Evolutionary conservation across 2,113 vertebrate genomes (phyloP).

Genomic region (Mellivora capensis): DNA sequence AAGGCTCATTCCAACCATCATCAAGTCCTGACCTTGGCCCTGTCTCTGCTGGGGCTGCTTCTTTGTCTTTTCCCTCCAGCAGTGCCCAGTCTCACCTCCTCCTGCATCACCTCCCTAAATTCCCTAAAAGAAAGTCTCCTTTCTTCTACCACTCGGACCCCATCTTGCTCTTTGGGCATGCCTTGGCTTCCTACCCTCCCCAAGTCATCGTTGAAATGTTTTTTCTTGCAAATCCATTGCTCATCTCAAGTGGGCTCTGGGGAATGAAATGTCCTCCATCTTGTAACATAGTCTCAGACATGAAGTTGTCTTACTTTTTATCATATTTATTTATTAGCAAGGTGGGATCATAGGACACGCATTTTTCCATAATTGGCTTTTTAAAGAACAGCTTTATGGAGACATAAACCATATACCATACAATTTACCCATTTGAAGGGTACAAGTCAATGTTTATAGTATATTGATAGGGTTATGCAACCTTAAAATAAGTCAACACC

Average conservation of each 20-base stretch:
- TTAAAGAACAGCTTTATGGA: neutral
- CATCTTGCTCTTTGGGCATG: neutral
- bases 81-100: neutral
- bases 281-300: neutral
- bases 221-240: neutral
- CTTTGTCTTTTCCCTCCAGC: too few relatives aligned
- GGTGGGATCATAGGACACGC: neutral
- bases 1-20: too few relatives aligned
- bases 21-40: neutral
- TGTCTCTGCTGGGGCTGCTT: neutral
- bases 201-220: neutral
- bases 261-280: neutral
- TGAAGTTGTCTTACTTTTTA: neutral
- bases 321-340: neutral
- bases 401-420: neutral
- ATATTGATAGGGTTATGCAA: neutral
- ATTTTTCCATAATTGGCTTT: neutral
- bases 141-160: neutral
- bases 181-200: too few relatives aligned
- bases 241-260: too few relatives aligned
- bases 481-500: neutral
- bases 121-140: neutral
- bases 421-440: neutral
- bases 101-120: too few relatives aligned
- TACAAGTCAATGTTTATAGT: neutral